Evolutionary conservation across 1,140 invertebrate species (phyloP).

Genomic region (Drosophila burlai): DNA sequence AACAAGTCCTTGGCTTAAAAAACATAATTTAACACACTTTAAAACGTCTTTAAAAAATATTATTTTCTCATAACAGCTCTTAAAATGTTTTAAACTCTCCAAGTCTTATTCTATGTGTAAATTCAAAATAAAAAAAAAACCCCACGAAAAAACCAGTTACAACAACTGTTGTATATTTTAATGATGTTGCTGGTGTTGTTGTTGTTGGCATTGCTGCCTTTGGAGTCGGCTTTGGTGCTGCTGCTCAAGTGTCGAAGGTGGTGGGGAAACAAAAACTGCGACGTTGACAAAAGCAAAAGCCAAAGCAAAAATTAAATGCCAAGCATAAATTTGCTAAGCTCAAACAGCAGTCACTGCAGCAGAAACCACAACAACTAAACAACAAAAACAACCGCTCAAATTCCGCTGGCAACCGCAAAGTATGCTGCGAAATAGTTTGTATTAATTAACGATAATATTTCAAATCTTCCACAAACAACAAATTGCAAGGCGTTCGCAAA

Average conservation of each 20-base stretch:
- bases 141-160: constrained; percentile 70
- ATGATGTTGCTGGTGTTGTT: constrained; percentile 45
- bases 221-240: constrained; percentile 19
- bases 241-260: constrained; percentile 57
- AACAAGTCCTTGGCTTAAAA: neutral
- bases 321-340: constrained; percentile 39
- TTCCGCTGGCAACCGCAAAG: constrained; percentile 64
- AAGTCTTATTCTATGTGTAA: neutral
- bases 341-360: constrained; percentile 13
- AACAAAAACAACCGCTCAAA: constrained; percentile 23
- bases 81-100: neutral
- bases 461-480: constrained; percentile 35
- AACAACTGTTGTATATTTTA: constrained; percentile 70
- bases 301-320: constrained; percentile 56
- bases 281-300: constrained; percentile 72
- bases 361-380: neutral
- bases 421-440: constrained; percentile 62
- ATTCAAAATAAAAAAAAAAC: constrained; percentile 25
- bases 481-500: constrained; percentile 21
- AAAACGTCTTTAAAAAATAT: neutral
- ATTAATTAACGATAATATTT: constrained; percentile 44
- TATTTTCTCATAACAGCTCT: neutral
- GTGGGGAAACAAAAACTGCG: constrained; percentile 55
- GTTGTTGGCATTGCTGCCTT: constrained; percentile 10
- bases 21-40: too few species aligned